Conservation (phyloP, 2,888 invertebrate species). For the Sepiola atlantica region DNA sequence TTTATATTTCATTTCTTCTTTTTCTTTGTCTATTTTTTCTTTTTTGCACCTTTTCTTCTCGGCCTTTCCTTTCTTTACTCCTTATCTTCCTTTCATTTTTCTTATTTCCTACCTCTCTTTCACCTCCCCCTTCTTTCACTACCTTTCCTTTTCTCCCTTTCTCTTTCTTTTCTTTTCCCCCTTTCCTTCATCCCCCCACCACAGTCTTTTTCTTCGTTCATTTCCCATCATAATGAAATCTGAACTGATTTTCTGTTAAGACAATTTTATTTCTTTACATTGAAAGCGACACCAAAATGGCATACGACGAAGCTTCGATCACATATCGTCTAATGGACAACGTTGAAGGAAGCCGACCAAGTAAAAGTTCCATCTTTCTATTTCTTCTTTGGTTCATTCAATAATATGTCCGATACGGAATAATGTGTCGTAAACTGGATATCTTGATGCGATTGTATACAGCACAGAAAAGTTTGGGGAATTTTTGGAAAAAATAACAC, state of each 20-base stretch:
- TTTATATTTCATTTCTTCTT: too few species aligned
- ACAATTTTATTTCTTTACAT: not conserved
- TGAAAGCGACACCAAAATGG: not conserved
- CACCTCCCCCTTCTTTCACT: not conserved
- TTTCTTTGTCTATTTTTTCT: too few species aligned
- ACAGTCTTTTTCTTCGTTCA: too few species aligned
- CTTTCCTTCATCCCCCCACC: too few species aligned
- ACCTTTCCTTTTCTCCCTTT: not conserved
- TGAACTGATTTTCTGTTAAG: not conserved
- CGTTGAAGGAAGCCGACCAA: not conserved
- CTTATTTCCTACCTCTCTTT: too few species aligned
- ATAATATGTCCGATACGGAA: not conserved
- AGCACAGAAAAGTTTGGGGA: slow-evolving; percentile 25
- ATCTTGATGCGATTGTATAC: not conserved
- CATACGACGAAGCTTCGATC: not conserved
- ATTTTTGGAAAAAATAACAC: not conserved
- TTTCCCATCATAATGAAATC: too few species aligned
- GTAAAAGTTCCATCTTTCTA: not conserved
- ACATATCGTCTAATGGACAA: not conserved
- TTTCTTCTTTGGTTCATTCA: not conserved
- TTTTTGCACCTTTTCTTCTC: too few species aligned
- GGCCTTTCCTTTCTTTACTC: too few species aligned
- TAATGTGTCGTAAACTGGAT: not conserved
- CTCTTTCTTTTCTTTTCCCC: too few species aligned
- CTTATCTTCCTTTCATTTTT: not conserved